Percentiles rank a stretch among this genome's conserved stretches.
Conservation (phyloP, 2,113 vertebrate species). For the Ctenomys sociabilis region DNA sequence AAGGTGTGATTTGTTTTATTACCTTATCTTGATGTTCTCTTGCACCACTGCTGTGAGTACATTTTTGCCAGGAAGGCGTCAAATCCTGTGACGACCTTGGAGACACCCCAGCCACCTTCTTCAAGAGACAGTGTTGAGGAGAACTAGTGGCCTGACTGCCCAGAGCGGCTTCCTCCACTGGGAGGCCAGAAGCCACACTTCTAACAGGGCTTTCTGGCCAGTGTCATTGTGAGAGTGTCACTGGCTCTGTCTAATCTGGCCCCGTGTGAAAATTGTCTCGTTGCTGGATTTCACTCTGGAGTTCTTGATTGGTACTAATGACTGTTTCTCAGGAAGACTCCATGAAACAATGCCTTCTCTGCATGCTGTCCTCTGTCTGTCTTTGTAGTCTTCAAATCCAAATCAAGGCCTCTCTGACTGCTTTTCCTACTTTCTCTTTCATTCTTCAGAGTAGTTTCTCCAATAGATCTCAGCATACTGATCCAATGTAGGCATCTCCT, state of each 20-base stretch:
- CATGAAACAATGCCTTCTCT: background rate
- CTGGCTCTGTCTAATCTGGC: background rate
- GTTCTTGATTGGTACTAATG: background rate
- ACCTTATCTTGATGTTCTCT: background rate
- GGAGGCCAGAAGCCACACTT: background rate
- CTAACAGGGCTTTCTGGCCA: no score
- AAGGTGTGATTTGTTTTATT: background rate
- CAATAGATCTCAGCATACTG: background rate
- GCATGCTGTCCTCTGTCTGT: background rate
- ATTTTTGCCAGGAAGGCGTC: background rate
- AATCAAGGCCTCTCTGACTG: background rate
- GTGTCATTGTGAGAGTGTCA: background rate
- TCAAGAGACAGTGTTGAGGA: background rate
- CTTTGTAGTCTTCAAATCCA: background rate
- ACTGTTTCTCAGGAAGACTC: background rate
- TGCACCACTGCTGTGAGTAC: background rate
- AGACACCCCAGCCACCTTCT: background rate
- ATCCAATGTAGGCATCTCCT: background rate
- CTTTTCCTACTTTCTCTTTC: background rate
- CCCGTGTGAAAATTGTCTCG: accelerated
- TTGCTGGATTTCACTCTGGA: background rate
- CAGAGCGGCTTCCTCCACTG: no score
- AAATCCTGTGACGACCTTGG: background rate
- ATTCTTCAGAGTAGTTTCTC: background rate
- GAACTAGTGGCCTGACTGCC: background rate